Base-by-base conservation (phyloP, 2,888 invertebrate genomes). In the Ornithoptera alexandrae region DNA sequence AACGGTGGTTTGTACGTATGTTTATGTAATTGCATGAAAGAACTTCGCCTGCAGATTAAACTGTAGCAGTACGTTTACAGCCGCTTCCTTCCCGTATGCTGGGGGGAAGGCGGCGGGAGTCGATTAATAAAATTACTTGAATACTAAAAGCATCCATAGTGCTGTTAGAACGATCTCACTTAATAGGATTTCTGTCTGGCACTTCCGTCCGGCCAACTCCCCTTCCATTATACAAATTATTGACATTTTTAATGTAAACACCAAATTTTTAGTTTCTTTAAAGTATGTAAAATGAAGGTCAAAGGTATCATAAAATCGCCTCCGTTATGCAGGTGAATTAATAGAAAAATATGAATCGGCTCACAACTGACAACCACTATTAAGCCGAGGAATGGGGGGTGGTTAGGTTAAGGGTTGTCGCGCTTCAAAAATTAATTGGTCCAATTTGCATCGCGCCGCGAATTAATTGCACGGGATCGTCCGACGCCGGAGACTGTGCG, bases 71-170 rank as follows among this genome's bases (percentile, higher is more conserved):
- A 46, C 59, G 18, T 46, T 50, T 58, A 36, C 39, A 60, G 46
- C 15, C 46, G 59, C 64, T 63, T 68, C 64, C 64, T 63, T 59
- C 50, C 36, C 20, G 50, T 59, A 62, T 65, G 58, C 65, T 57
- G n/a, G 42, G 39, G 42, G 42, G 65, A 24, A 69, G 69, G 57
- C 39, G 50, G 46, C 56, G 62, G 69, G 30, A 62, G 69, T 65
- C 62, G 57, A 69, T 69, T 69, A 69, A 69, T 69, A 69, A 62
- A 69, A 69, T 69, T 69, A 69, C 56, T 53, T 53, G 69, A 53
- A 61, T 65, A 69, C 36, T 69, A 22, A 56, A 69, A 65, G 69
- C 68, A 57, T 61, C 53, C 56, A 58, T 63, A 30, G 68, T 61
- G 67, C 10, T 56, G 46, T 39, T 57, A 53, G 53, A 53, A 53